phyloP scores from a whole-genome alignment of 2,888 invertebrate genomes.

The Amphipyra berbera region DNA sequence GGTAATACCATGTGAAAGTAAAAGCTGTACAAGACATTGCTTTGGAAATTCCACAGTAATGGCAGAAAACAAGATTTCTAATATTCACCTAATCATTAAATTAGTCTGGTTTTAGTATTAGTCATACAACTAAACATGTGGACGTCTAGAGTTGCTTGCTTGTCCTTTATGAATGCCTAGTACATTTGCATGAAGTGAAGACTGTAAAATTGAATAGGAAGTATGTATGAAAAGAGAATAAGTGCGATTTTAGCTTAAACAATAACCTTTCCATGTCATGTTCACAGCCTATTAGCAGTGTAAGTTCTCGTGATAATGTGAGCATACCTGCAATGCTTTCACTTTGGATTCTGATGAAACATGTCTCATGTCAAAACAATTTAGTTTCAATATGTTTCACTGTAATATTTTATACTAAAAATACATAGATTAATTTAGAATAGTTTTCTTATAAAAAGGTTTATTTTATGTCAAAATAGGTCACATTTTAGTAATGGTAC shows the following conservation, averaged over 20 bases:
- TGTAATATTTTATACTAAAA: not conserved
- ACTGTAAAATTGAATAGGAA: conserved; percentile 23
- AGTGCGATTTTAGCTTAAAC: conserved; percentile 45
- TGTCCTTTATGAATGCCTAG: conserved; percentile 21
- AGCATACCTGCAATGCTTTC: conserved; percentile 79
- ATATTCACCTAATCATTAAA: conserved; percentile 44
- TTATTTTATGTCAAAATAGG: conserved; percentile 5
- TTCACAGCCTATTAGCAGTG: conserved; percentile 70
- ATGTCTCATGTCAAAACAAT: conserved; percentile 48
- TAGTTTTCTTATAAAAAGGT: not conserved
- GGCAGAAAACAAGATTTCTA: conserved; percentile 55
- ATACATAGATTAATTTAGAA: not conserved
- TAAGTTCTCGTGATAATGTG: conserved; percentile 73
- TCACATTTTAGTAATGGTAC: not conserved
- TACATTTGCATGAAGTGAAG: conserved; percentile 20
- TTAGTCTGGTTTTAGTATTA: conserved; percentile 50
- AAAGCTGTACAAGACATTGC: conserved; percentile 44
- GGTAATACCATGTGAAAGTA: conserved; percentile 55
- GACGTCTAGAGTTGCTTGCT: conserved; percentile 4
- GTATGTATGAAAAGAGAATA: conserved; percentile 29
- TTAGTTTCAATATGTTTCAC: conserved; percentile 29
- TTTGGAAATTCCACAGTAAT: conserved; percentile 59
- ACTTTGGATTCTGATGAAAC: conserved; percentile 72
- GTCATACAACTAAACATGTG: conserved; percentile 35
- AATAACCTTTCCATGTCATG: conserved; percentile 64